A percentile compares a stretch with the other conserved stretches of the same genome.
These are phyloP conservation scores for Formicarius rufipectus DNA, from an alignment of 2,113 vertebrate genomes.

Conservation along the genomic window DNA sequence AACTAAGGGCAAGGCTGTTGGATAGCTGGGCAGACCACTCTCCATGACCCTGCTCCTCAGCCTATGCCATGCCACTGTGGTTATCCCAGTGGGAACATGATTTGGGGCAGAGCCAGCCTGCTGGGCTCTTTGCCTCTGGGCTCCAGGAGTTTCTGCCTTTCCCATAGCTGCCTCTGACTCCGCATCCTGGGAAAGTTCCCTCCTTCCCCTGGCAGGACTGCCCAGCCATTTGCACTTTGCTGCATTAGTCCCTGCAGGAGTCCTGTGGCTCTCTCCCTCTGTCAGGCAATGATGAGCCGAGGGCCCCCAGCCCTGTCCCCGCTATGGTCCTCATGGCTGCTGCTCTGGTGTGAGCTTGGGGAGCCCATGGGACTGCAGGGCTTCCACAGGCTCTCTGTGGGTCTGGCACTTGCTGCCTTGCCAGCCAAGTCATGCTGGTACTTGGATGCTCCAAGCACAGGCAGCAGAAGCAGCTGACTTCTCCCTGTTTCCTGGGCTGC, in stretches of 20 bases:
- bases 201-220: not conserved
- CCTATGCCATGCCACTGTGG: rapidly evolving
- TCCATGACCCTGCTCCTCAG: not conserved
- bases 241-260: not conserved
- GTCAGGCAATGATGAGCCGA: not conserved
- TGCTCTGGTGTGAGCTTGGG: not conserved
- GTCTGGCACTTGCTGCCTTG: rapidly evolving
- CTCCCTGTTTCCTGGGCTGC: not conserved
- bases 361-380: not conserved
- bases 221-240: not conserved
- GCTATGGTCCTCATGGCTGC: not conserved
- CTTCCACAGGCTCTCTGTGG: rapidly evolving
- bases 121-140: not conserved
- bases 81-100: not conserved
- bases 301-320: not conserved
- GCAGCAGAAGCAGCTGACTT: not conserved
- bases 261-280: not conserved
- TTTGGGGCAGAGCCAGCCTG: not conserved
- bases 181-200: rapidly evolving
- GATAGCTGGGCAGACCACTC: not conserved
- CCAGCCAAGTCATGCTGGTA: rapidly evolving
- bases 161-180: rapidly evolving
- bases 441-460: rapidly evolving
- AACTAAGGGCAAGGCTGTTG: not conserved
- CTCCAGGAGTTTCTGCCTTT: not conserved